Base-by-base conservation (phyloP, 37 sponge, comb jelly and placozoan species). In the Crambe crambe region DNA sequence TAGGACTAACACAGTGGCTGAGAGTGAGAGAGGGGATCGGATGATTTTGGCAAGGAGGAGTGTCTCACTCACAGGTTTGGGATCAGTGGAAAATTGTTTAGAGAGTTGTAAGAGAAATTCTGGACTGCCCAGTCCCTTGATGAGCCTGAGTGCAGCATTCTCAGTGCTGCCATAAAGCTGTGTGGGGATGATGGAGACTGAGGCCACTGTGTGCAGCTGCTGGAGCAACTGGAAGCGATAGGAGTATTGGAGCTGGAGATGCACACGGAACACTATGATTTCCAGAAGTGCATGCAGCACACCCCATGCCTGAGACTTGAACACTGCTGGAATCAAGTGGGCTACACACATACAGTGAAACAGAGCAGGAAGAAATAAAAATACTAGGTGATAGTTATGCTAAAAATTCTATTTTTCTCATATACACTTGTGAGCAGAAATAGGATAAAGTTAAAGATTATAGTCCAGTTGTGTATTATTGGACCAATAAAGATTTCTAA, bases 241-340 rank as follows among this genome's bases (percentile, higher is more conserved):
- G 23, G 64, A 72, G 35, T 62, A 77, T 56, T 69, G 79, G 31
- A 92, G 76, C 70, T 92, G 89, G 29, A 74, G 79, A 72, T 93
- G 94, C 1, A 89, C 80, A 3, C 94, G 80, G 27, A 74, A 89
- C 37, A 84, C 81, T 23, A 93, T 73, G 51, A 89, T 39, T 76
- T 93, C 94, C 58, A 93, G 67, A 31, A 93, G 70, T 0, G 77
- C 68, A 41, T 89, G 83, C 10, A 93, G 87, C 44, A 86, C 76
- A 3, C 75, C 77, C 94, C 94, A 93, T 0, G 83, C 86, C 70
- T 80, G 74, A 18, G 56, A 39, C 80, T 85, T 82, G 58, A 85
- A 81, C 41, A 81, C 87, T 2, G 75, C 74, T 21, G 87, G 84
- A 6, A 93, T 74, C 21, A 83, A 70, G 39, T 89, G 90, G 32